Evolutionary conservation across 2,888 invertebrate genomes (phyloP).

Genomic region (Slavum lentiscoides): DNA sequence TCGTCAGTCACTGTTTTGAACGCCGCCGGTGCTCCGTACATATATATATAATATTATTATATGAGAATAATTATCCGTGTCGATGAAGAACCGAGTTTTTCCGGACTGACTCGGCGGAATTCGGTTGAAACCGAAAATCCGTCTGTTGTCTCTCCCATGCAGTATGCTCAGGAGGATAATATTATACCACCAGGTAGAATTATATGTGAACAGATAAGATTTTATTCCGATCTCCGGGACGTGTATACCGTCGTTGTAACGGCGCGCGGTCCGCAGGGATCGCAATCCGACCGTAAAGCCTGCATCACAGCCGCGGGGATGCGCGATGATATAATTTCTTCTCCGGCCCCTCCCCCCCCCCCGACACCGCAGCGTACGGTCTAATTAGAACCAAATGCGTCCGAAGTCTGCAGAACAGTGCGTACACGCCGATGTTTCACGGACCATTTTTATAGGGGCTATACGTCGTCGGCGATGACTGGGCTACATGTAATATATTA

Average conservation of each 20-base stretch:
- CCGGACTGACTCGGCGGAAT: too few species aligned
- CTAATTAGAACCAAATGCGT: conserved; percentile 52
- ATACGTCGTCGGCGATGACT: too few species aligned
- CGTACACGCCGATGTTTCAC: too few species aligned
- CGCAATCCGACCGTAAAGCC: conserved; percentile 40
- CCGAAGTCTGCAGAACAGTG: not conserved
- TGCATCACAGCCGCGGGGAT: not conserved
- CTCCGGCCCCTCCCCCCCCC: not conserved
- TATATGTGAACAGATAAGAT: not conserved
- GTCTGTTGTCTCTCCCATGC: not conserved
- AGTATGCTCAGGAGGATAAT: not conserved
- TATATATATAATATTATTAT: too few species aligned
- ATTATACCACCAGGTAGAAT: not conserved
- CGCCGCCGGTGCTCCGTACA: too few species aligned
- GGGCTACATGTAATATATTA: too few species aligned
- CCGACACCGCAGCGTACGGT: not conserved
- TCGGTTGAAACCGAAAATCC: not conserved
- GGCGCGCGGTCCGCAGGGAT: not conserved
- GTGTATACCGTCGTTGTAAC: too few species aligned
- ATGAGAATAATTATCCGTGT: too few species aligned
- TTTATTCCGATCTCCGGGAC: not conserved
- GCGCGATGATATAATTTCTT: conserved; percentile 1
- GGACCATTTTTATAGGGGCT: too few species aligned
- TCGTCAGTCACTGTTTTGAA: too few species aligned
- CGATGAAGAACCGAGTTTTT: too few species aligned